These are phyloP conservation scores for Luperina testacea DNA, from an alignment of 2,888 invertebrate species.

Conservation along the genomic window DNA sequence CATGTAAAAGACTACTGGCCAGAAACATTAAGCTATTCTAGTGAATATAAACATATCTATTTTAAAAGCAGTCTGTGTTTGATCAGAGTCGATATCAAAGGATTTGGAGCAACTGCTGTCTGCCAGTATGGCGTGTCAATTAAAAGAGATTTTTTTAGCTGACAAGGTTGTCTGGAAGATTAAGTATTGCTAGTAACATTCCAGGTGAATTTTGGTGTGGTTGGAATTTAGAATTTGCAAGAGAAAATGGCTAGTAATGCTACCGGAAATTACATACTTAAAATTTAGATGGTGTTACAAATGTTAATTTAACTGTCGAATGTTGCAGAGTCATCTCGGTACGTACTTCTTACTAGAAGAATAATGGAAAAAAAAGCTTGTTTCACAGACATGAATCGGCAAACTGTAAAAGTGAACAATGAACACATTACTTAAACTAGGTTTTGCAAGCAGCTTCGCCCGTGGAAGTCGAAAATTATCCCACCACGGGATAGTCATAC, in stretches of 20 bases:
- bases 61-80: conserved; percentile 74
- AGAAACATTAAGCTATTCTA: conserved; percentile 58
- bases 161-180: conserved; percentile 57
- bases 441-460: background rate
- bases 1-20: conserved; percentile 55
- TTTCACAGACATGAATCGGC: conserved; percentile 25
- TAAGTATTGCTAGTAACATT: conserved; percentile 34
- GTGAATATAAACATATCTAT: conserved; percentile 73
- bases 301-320: conserved; percentile 19
- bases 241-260: background rate
- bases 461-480: no score
- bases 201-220: conserved; percentile 17
- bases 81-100: conserved; percentile 69
- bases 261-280: background rate
- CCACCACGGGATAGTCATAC: background rate
- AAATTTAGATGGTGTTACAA: conserved; percentile 3
- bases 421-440: background rate
- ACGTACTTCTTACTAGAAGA: background rate
- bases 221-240: conserved; percentile 5
- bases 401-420: conserved; percentile 12
- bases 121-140: conserved; percentile 60
- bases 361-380: conserved; percentile 15
- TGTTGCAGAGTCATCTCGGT: conserved; percentile 32
- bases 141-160: conserved; percentile 57
- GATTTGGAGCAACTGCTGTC: conserved; percentile 54